Percentiles rank a stretch among this genome's conserved stretches.
These are phyloP conservation scores for Diplolepis rosae DNA, from an alignment of 2,888 invertebrate species.

Conservation along the genomic window DNA sequence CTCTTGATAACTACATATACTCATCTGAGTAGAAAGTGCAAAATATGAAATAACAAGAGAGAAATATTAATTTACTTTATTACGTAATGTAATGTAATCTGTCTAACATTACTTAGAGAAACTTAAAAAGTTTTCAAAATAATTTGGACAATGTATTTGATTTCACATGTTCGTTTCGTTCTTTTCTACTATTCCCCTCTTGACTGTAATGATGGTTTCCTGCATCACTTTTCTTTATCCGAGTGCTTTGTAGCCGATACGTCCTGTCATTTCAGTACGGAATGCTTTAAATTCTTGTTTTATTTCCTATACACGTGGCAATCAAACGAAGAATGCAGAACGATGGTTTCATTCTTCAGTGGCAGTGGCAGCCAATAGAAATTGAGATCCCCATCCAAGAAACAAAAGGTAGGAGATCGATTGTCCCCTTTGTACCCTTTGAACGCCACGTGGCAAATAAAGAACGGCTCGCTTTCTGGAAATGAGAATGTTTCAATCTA, in stretches of 20 bases:
- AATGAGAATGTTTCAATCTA: slow-evolving; percentile 46
- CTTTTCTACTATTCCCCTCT: not conserved
- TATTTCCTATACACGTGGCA: slow-evolving; percentile 28
- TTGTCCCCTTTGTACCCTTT: slow-evolving; percentile 38
- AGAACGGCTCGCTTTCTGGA: slow-evolving; percentile 27
- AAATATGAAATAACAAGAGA: no score
- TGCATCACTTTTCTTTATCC: slow-evolving; percentile 13
- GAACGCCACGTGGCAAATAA: slow-evolving; percentile 42
- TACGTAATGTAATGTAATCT: no score
- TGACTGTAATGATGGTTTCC: not conserved
- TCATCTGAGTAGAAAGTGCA: no score
- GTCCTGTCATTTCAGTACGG: slow-evolving; percentile 23
- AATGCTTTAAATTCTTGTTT: slow-evolving; percentile 29
- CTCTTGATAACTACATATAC: no score
- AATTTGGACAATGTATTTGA: not conserved
- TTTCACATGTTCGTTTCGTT: not conserved
- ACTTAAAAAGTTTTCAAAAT: not conserved
- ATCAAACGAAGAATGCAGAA: slow-evolving; percentile 31
- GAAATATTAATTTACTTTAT: no score
- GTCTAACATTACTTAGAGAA: no score
- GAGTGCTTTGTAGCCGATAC: slow-evolving; percentile 8
- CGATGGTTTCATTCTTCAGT: slow-evolving; percentile 18
- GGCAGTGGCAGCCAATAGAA: slow-evolving; percentile 18
- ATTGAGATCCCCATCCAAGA: slow-evolving; percentile 28
- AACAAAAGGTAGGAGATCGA: slow-evolving; percentile 32